Percentiles rank a stretch among this genome's conserved stretches.
Evolutionary conservation across 2,888 invertebrate species (phyloP).

Genomic region (Polydrusus tereticollis): DNA sequence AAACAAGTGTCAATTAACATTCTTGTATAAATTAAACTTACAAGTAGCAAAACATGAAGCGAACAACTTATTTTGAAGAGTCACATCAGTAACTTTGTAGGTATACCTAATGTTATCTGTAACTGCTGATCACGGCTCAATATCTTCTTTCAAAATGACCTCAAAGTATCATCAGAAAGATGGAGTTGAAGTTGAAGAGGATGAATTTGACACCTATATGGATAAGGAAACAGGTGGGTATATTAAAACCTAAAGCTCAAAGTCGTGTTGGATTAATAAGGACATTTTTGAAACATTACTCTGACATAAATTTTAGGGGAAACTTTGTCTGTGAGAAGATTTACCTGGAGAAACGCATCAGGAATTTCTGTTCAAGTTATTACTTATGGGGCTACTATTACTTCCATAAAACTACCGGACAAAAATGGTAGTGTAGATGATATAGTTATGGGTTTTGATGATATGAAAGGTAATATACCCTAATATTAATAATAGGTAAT

Average conservation of each 20-base stretch:
- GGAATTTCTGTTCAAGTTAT: constrained; percentile 78
- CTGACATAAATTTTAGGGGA: constrained; percentile 53
- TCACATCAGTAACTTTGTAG: too few species aligned
- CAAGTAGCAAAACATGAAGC: too few species aligned
- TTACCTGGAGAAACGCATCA: constrained; percentile 78
- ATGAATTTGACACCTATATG: constrained; percentile 62
- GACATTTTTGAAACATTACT: not conserved
- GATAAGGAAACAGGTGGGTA: constrained; percentile 45
- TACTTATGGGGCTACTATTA: constrained; percentile 89
- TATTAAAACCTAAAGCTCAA: not conserved
- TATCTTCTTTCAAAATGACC: not conserved
- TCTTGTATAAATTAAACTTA: too few species aligned
- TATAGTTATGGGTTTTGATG: constrained; percentile 86
- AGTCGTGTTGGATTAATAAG: too few species aligned
- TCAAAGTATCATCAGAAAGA: constrained; percentile 42
- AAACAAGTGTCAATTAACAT: too few species aligned
- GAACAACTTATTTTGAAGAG: too few species aligned
- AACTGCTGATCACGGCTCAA: constrained; percentile 7
- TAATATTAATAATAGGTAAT: not conserved
- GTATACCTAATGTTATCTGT: not conserved
- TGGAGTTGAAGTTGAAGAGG: constrained; percentile 61
- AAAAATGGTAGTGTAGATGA: constrained; percentile 80
- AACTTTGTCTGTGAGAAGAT: constrained; percentile 70
- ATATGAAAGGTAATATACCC: constrained; percentile 77
- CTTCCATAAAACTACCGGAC: constrained; percentile 83